Conservation (phyloP, 2,797 vertebrate species). For the Hypotaenidia philippensis region DNA sequence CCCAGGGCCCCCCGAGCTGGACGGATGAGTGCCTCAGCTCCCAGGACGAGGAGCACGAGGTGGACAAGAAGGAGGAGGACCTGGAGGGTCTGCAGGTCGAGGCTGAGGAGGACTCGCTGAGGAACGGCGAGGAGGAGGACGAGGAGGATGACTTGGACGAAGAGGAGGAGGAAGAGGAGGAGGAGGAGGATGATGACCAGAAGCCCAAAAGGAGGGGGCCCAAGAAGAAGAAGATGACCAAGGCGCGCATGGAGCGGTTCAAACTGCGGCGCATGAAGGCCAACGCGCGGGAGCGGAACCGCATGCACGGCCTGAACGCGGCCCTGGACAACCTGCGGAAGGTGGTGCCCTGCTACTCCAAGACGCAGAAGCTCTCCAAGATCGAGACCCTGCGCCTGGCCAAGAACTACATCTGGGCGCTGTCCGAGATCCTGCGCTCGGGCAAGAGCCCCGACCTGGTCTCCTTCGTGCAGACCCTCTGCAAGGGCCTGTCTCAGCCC, state of each 20-base stretch:
- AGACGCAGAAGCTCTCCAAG: conserved; percentile 98
- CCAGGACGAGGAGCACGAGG: conserved; percentile 86
- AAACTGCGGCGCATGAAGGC: conserved; percentile 96
- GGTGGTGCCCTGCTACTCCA: conserved; percentile 98
- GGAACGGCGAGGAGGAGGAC: conserved; percentile 85
- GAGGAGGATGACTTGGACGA: conserved; percentile 88
- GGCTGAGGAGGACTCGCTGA: conserved; percentile 77
- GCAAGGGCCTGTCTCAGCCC: conserved; percentile 97
- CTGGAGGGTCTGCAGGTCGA: conserved; percentile 78
- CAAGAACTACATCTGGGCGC: conserved; percentile 99
- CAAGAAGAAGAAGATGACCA: conserved; percentile 99
- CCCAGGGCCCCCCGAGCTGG: conserved; percentile 85
- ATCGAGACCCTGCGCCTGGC: conserved; percentile 96
- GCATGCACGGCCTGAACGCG: conserved; percentile 98
- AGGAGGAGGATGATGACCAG: conserved; percentile 90
- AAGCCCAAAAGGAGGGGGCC: conserved; percentile 96
- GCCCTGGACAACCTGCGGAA: conserved; percentile 97
- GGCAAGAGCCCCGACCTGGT: conserved; percentile 96
- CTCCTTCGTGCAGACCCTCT: conserved; percentile 96
- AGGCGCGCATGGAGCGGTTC: conserved; percentile 95
- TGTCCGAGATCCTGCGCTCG: conserved; percentile 94
- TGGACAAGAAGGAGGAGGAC: conserved; percentile 85
- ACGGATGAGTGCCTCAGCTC: conserved; percentile 87
- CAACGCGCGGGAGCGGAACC: conserved; percentile 96
- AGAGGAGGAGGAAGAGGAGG: conserved; percentile 87